These are phyloP conservation scores for Palloptera scutellata DNA, from an alignment of 2,888 invertebrate genomes.

Conservation along the genomic window DNA sequence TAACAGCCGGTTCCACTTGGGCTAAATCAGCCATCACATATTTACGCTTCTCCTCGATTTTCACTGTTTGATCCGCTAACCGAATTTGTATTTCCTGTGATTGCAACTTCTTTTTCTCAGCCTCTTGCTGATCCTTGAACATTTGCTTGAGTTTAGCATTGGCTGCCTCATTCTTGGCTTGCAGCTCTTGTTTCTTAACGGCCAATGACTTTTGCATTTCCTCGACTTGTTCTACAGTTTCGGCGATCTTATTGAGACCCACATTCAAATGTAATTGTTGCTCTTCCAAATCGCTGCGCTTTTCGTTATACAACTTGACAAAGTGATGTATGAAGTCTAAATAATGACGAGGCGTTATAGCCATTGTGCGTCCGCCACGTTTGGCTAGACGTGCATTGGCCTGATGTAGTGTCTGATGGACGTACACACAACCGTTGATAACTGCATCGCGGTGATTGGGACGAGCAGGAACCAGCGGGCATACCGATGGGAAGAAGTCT, in stretches of 20 bases:
- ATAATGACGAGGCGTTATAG: conserved; percentile 97
- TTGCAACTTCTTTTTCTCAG: conserved; percentile 98
- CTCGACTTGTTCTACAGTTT: conserved; percentile 99
- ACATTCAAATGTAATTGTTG: conserved; percentile 99
- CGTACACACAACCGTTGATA: conserved; percentile 98
- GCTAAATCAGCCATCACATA: conserved; percentile 96
- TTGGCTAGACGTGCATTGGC: conserved; percentile 91
- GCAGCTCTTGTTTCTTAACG: conserved; percentile 91
- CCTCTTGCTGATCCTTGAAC: conserved; percentile 99
- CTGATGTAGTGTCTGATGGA: conserved; percentile 95
- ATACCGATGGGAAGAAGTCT: conserved; percentile 89
- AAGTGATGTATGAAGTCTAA: conserved; percentile 99
- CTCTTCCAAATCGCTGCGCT: conserved; percentile 97
- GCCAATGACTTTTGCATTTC: conserved; percentile 99
- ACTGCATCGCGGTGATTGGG: conserved; percentile 93
- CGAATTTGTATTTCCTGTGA: conserved; percentile 93
- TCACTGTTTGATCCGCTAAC: conserved; percentile 87
- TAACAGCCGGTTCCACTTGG: conserved; percentile 98
- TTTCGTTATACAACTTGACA: conserved; percentile 96
- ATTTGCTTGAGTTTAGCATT: conserved; percentile 99
- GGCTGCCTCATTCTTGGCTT: conserved; percentile 98
- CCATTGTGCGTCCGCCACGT: conserved; percentile 94
- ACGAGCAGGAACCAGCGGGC: conserved; percentile 76
- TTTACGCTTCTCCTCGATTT: conserved; percentile 91
- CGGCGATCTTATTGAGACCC: conserved; percentile 97